A percentile compares a stretch with the other conserved stretches of the same genome.
Conservation (phyloP, 2,888 invertebrate genomes). For the Drosophila glabriapex region DNA sequence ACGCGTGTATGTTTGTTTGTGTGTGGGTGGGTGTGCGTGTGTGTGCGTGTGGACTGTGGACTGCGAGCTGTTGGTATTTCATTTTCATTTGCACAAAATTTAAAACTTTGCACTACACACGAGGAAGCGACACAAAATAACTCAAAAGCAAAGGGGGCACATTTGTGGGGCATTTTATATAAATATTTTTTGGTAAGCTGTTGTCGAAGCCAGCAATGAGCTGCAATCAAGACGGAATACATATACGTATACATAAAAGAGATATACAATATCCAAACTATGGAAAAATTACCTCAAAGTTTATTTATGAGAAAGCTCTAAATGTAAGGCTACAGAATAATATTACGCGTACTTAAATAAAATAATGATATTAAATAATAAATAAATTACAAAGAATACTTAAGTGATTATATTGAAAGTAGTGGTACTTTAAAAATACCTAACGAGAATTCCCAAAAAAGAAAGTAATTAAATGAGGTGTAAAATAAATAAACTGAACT, state of each 20-base stretch:
- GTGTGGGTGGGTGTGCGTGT: slow-evolving; percentile 1
- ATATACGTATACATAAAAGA: neutral
- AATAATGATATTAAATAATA: neutral
- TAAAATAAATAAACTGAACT: slow-evolving; percentile 31
- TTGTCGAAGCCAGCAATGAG: slow-evolving; percentile 10
- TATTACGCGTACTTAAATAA: neutral
- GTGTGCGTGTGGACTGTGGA: slow-evolving; percentile 6
- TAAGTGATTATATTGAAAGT: neutral
- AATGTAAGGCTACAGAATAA: neutral
- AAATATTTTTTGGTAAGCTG: slow-evolving; percentile 16
- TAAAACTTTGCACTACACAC: slow-evolving; percentile 63
- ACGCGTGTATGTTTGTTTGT: slow-evolving; percentile 13
- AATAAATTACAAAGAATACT: neutral
- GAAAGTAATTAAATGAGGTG: neutral
- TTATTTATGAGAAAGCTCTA: neutral
- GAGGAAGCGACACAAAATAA: slow-evolving; percentile 59
- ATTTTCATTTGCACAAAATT: slow-evolving; percentile 71
- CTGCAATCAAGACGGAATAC: slow-evolving; percentile 29
- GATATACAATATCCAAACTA: neutral
- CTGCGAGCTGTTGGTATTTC: slow-evolving; percentile 65
- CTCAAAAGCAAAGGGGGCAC: slow-evolving; percentile 14
- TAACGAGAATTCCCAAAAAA: neutral
- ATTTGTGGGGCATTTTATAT: neutral
- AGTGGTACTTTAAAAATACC: neutral
- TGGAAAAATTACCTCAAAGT: neutral